phyloP scores from a whole-genome alignment of 2,888 invertebrate species.

The Aphodius granarius region DNA sequence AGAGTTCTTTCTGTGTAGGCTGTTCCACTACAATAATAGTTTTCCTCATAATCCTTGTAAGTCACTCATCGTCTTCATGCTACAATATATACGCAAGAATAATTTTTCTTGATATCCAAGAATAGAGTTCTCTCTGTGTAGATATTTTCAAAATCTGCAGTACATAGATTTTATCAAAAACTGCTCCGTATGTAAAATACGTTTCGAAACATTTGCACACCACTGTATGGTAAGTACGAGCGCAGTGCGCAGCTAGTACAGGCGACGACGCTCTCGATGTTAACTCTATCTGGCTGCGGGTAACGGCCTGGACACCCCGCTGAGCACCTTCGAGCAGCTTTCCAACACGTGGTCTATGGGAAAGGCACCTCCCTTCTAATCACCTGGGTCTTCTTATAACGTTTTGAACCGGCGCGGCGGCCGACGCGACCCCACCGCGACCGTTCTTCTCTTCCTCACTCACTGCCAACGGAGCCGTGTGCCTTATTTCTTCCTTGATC shows the following conservation, averaged over 20 bases:
- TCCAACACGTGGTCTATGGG: slow-evolving; percentile 43
- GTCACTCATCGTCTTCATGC: no score
- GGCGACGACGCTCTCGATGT: slow-evolving; percentile 42
- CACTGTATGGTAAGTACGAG: background rate
- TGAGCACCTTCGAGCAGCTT: slow-evolving; percentile 37
- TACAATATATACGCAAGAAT: no score
- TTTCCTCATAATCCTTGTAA: no score
- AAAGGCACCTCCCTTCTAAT: slow-evolving; percentile 44
- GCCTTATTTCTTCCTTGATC: slow-evolving; percentile 10
- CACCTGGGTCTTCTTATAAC: slow-evolving; percentile 34
- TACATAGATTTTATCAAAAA: no score
- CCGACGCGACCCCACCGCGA: slow-evolving; percentile 2
- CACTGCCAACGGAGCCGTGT: background rate
- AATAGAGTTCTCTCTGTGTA: no score
- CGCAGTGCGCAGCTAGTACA: slow-evolving; percentile 18
- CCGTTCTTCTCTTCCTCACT: background rate
- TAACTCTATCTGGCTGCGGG: slow-evolving; percentile 42
- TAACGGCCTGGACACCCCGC: slow-evolving; percentile 42
- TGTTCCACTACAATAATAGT: no score
- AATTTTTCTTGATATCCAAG: no score
- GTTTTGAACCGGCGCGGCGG: slow-evolving; percentile 30
- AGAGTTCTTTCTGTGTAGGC: no score
- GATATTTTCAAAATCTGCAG: no score
- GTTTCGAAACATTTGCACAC: background rate
- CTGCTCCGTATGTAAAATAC: no score